Percentiles rank a stretch among this genome's conserved stretches.
These are phyloP conservation scores for Pyrrhia umbra DNA, from an alignment of 2,888 invertebrate species.

Conservation along the genomic window DNA sequence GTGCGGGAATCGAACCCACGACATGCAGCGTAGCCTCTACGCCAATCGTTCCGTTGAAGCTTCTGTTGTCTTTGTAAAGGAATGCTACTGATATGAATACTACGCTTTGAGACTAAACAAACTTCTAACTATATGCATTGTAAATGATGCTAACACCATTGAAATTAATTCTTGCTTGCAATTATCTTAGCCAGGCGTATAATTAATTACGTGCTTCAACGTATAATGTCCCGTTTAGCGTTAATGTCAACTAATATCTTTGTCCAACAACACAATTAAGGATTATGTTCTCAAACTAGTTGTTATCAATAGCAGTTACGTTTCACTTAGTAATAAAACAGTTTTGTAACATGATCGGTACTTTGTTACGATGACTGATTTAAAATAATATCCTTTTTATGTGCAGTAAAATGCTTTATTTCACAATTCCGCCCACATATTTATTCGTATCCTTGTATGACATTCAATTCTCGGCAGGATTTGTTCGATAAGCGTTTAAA, in stretches of 20 bases:
- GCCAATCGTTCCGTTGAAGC: too few species aligned
- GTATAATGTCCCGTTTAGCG: conserved; percentile 38
- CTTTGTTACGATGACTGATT: conserved; percentile 59
- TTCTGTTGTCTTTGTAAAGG: background rate
- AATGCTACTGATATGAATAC: background rate
- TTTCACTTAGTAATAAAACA: conserved; percentile 60
- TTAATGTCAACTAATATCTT: conserved; percentile 40
- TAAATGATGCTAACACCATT: conserved; percentile 8
- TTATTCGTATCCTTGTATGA: conserved; percentile 51
- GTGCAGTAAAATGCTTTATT: conserved; percentile 59
- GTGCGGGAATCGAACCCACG: too few species aligned
- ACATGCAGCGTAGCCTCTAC: too few species aligned
- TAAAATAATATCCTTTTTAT: conserved; percentile 65
- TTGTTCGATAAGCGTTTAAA: conserved; percentile 25
- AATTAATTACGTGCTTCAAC: conserved; percentile 21
- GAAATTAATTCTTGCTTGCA: conserved; percentile 22
- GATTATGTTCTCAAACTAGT: conserved; percentile 46
- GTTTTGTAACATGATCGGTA: conserved; percentile 59
- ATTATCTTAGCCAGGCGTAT: conserved; percentile 5
- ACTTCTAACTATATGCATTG: conserved; percentile 1
- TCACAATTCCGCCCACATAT: conserved; percentile 61
- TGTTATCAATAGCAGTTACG: conserved; percentile 50
- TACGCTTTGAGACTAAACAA: background rate
- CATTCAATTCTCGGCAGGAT: conserved; percentile 37
- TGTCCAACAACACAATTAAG: conserved; percentile 51